Evolutionary conservation across 2,888 invertebrate species (phyloP), one percentile per base, ranked within the genome.

Genomic region (Clunio marinus): DNA sequence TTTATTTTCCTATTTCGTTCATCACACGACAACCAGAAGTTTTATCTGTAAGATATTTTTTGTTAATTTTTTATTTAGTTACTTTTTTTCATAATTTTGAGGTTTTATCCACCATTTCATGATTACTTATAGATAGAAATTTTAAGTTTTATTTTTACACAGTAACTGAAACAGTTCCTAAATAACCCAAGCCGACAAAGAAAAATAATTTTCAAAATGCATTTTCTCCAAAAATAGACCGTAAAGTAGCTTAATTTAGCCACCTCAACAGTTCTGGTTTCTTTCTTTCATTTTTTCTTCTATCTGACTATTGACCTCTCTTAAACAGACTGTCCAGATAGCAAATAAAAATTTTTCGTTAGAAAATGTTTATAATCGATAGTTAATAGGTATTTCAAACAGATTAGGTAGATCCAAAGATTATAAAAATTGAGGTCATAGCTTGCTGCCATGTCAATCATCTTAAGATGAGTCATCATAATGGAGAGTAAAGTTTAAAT

Each of bases 21-120:
- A 51, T 3, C 51, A 51, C 51, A 51, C 17, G 51, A 51, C 51
- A 20, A 51, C 51, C 51, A 51, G 51, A 51, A 17, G 51, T 51
- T 51, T 51, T 17, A 51, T 51, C 51, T 51, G 51, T 51, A 51
- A 51, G 51, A 10, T 41, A 41, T 41, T 41, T 41, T 41, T 3
- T n/a, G 2, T 32, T 41, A 41, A n/a, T 41, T 41, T 41, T 2
- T 41, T 10, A n/a, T n/a, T n/a, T 3, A 41, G 2, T 32, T 41
- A 41, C 15, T 41, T 41, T 41, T 2, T 41, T 10, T 2, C 15
- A 13, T 41, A 5, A n/a, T 41, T n/a, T n/a, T 3, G 15, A 10
- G 41, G n/a, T 10, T 41, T 41, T 15, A 41, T 41, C 41, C 41
- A 41, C 41, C 41, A 41, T 41, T 41, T 41, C 41, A 2, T n/a